Conservation (phyloP, 2,888 invertebrate genomes). For the Agrochola macilenta region DNA sequence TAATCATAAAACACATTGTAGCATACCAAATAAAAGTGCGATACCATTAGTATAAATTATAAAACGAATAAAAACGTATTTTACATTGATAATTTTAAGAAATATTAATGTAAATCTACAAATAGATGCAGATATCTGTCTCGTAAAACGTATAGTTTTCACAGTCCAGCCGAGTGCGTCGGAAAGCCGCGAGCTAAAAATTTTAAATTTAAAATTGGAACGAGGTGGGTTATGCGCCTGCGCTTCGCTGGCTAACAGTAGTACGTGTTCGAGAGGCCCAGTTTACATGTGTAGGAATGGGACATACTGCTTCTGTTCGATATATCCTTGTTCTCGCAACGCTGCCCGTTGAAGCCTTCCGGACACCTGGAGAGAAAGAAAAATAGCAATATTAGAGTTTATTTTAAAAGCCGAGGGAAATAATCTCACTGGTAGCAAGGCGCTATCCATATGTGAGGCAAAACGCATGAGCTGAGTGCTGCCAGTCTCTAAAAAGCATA, state of each 20-base stretch:
- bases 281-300: slow-evolving; percentile 94
- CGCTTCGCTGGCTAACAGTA: slow-evolving; percentile 92
- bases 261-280: slow-evolving; percentile 94
- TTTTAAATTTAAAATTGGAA: slow-evolving; percentile 82
- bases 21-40: slow-evolving; percentile 43
- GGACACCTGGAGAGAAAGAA: slow-evolving; percentile 92
- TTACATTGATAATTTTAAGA: slow-evolving; percentile 50
- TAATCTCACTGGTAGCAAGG: too few relatives aligned
- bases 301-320: slow-evolving; percentile 94
- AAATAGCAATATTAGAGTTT: slow-evolving; percentile 11
- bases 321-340: slow-evolving; percentile 95
- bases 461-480: background rate
- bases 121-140: slow-evolving; percentile 63
- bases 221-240: slow-evolving; percentile 86
- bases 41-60: slow-evolving; percentile 53
- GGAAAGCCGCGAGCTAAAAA: slow-evolving; percentile 78
- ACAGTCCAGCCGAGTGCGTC: slow-evolving; percentile 76
- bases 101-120: slow-evolving; percentile 58
- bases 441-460: background rate
- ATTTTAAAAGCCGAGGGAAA: background rate
- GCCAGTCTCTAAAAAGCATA: background rate
- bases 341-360: slow-evolving; percentile 94
- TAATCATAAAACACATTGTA: slow-evolving; percentile 52
- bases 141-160: slow-evolving; percentile 69
- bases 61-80: slow-evolving; percentile 52